Base-by-base conservation (phyloP, 2,797 vertebrate genomes). In the Mormyrus hasselquistii region DNA sequence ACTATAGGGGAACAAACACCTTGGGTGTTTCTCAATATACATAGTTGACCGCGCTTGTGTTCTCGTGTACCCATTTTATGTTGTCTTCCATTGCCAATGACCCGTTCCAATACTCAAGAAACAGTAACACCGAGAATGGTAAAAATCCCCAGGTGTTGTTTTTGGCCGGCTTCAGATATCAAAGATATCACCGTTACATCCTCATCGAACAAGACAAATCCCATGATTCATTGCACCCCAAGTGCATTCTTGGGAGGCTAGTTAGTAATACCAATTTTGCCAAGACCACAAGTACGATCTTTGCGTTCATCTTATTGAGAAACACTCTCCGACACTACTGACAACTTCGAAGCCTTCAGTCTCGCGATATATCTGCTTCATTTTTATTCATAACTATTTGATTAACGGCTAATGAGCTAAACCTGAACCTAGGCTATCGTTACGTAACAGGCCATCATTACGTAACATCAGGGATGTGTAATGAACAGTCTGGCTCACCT, bases 401-500 rank as follows among this genome's bases (percentile, higher is more conserved):
- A 29, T 14, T 38, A 22, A 89, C 8, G n/a, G 34, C 38, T 38
- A 57, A 50, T 88, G 7, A 44, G 53, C 50, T 22, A 47, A 49
- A 25, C 2, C 53, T 16, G 6, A 41, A 16, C 50, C 86, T 47
- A 2, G 57, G 25, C 10, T 57, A 41, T 44, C 62, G 41, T 25
- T 3, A 86, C 34, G 49, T n/a, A 57, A 87, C n/a, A n/a, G 38
- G n/a, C 3, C 16, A 34, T 41, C 47, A 8, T 22, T 22, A 85
- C 47, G 10, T 29, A 73, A 88, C 25, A 73, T 62, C 86, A n/a
- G 47, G 4, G 47, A 2, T 84, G 47, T 22, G 47, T 52, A n/a
- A 90, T 38, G 41, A 89, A 62, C n/a, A 22, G 8, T 44, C 19
- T 25, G 16, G 89, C 89, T 90, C 65, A 96, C 94, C 93, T 95